phyloP scores from a whole-genome alignment of 2,888 invertebrate genomes.

The Drosophila eohydei region DNA sequence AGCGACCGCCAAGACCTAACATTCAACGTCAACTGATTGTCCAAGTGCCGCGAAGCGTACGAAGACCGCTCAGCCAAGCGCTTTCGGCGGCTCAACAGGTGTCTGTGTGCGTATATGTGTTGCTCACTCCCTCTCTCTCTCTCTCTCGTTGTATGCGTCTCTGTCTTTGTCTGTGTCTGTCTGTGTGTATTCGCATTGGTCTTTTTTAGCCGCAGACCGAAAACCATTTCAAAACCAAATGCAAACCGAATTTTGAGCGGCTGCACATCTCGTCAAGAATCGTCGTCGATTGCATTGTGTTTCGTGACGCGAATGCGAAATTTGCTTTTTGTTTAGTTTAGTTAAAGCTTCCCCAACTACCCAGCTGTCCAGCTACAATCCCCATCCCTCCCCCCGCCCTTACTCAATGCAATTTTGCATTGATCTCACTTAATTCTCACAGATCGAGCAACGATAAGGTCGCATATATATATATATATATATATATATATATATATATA shows the following conservation, averaged over 20 bases:
- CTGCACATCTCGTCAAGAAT: conserved; percentile 57
- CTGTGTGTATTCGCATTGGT: conserved; percentile 20
- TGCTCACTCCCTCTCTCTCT: neutral
- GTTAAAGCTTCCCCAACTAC: conserved; percentile 5
- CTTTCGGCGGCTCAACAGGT: conserved; percentile 28
- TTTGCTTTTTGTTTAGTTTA: conserved; percentile 2
- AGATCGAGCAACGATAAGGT: neutral
- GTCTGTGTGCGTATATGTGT: conserved; percentile 9
- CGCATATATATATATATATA: neutral
- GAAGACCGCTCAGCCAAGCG: conserved; percentile 69
- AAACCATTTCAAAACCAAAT: conserved; percentile 73
- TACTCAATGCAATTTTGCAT: neutral
- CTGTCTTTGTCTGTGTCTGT: neutral
- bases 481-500: neutral
- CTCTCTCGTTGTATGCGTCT: neutral
- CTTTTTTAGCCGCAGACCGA: conserved; percentile 53
- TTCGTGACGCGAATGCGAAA: conserved; percentile 51
- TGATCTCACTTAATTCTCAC: conserved; percentile 11
- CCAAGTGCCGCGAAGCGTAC: conserved; percentile 70
- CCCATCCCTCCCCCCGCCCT: neutral
- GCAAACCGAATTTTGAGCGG: conserved; percentile 67
- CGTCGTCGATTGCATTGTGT: conserved; percentile 45
- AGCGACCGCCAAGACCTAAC: conserved; percentile 82
- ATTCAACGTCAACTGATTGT: conserved; percentile 82
- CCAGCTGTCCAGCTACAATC: neutral